A percentile compares a stretch with the other conserved stretches of the same genome.
Conservation (phyloP, 2,888 invertebrate species). For the Macropis europaea region DNA sequence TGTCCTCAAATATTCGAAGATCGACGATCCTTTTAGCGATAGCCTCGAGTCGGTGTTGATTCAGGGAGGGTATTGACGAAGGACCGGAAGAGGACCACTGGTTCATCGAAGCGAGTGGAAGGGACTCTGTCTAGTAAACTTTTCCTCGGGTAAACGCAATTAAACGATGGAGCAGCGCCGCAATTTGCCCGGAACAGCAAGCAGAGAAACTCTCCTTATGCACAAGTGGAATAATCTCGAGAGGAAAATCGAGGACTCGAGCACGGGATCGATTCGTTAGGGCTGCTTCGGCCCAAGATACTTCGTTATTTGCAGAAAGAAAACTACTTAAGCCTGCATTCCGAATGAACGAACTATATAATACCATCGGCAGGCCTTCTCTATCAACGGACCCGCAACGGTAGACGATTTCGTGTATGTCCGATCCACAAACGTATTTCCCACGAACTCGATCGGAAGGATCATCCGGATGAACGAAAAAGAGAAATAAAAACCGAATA, state of each 20-base stretch:
- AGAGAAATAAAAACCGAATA: background rate
- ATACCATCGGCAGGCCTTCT: background rate
- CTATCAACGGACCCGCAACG: background rate
- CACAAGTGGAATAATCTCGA: constrained; percentile 52
- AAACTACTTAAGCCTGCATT: constrained; percentile 20
- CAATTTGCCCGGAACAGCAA: constrained; percentile 46
- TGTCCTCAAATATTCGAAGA: constrained; percentile 45
- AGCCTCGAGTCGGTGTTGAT: constrained; percentile 7
- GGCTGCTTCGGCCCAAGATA: constrained; percentile 22
- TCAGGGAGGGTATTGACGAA: constrained; percentile 18
- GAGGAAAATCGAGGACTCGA: constrained; percentile 50
- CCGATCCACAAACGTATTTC: background rate
- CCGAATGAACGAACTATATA: constrained; percentile 21
- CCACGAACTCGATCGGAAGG: background rate
- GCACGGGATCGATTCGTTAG: constrained; percentile 38
- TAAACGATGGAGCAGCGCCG: constrained; percentile 45
- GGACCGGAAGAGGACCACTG: constrained; percentile 9
- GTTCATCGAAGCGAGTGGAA: background rate
- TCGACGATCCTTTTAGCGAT: constrained; percentile 23
- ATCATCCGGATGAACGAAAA: background rate
- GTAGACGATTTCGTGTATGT: background rate
- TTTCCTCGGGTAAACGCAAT: constrained; percentile 56
- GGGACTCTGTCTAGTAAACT: constrained; percentile 31
- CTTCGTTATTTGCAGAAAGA: constrained; percentile 33
- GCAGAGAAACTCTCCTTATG: constrained; percentile 50